Conservation (phyloP, 2,888 invertebrate species). For the Ceraclea dissimilis region DNA sequence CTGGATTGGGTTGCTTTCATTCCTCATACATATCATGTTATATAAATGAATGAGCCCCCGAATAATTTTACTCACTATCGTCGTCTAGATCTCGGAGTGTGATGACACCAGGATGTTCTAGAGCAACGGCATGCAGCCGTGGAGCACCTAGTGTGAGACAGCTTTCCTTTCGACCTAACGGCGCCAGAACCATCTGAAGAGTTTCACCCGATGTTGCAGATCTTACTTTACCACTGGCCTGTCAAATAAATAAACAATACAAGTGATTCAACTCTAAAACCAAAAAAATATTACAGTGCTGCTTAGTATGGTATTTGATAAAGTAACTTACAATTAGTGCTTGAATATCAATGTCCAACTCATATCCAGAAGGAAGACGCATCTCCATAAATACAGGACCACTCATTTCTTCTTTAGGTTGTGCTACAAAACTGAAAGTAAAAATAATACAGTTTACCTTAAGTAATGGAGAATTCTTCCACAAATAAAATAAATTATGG, state of each 20-base stretch:
- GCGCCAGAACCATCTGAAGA: constrained; percentile 41
- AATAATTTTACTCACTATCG: constrained; percentile 74
- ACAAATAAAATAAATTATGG: too few species aligned
- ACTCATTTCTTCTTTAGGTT: constrained; percentile 60
- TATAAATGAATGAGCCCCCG: too few species aligned
- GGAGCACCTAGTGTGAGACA: constrained; percentile 82
- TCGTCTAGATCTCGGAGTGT: constrained; percentile 88
- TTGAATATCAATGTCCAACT: constrained; percentile 68
- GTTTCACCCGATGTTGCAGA: constrained; percentile 37
- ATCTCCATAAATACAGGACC: constrained; percentile 91
- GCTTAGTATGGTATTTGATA: neutral
- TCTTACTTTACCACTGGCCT: constrained; percentile 40
- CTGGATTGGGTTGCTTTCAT: too few species aligned
- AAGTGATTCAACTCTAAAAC: too few species aligned
- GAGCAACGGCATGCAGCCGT: constrained; percentile 74
- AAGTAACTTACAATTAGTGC: constrained; percentile 48
- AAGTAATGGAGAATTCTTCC: too few species aligned
- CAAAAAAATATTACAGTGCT: too few species aligned
- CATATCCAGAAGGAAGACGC: constrained; percentile 83
- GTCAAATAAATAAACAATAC: constrained; percentile 9
- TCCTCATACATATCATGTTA: too few species aligned
- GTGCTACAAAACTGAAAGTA: constrained; percentile 53
- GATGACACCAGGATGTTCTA: constrained; percentile 80
- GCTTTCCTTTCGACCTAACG: constrained; percentile 52
- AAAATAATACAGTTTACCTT: constrained; percentile 11